Conservation (phyloP, 2,888 invertebrate genomes). For the Saturnia japonica region DNA sequence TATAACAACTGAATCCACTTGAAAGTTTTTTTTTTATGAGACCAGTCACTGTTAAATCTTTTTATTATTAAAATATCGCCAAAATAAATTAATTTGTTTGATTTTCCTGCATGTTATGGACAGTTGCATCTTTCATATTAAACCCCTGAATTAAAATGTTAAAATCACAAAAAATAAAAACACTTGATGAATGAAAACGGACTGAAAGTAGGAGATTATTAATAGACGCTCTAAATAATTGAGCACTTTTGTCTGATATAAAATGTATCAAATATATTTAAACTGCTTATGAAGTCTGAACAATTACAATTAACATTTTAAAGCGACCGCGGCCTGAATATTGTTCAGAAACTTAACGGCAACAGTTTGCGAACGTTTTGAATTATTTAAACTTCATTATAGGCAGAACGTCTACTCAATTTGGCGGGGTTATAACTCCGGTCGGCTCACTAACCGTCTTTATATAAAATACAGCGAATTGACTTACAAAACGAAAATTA, state of each 20-base stretch:
- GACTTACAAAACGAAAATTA: slow-evolving; percentile 14
- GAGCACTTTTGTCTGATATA: background rate
- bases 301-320: slow-evolving; percentile 29
- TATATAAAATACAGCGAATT: slow-evolving; percentile 12
- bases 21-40: no score
- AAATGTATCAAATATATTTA: slow-evolving; percentile 5
- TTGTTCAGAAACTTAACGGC: slow-evolving; percentile 17
- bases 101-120: no score
- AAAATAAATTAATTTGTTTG: no score
- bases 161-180: no score
- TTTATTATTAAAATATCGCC: no score
- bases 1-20: no score
- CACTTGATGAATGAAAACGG: no score
- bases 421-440: slow-evolving; percentile 20
- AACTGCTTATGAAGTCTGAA: slow-evolving; percentile 11
- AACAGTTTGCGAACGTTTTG: slow-evolving; percentile 23
- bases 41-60: no score
- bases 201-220: background rate
- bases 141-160: no score
- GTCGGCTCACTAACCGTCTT: slow-evolving; percentile 13
- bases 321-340: slow-evolving; percentile 24
- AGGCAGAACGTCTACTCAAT: slow-evolving; percentile 16
- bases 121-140: no score
- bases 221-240: background rate
- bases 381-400: slow-evolving; percentile 26